Evolutionary conservation across 2,797 vertebrate species (phyloP), one percentile per base, ranked within the genome.

Genomic region (Enteromius argenteus): DNA sequence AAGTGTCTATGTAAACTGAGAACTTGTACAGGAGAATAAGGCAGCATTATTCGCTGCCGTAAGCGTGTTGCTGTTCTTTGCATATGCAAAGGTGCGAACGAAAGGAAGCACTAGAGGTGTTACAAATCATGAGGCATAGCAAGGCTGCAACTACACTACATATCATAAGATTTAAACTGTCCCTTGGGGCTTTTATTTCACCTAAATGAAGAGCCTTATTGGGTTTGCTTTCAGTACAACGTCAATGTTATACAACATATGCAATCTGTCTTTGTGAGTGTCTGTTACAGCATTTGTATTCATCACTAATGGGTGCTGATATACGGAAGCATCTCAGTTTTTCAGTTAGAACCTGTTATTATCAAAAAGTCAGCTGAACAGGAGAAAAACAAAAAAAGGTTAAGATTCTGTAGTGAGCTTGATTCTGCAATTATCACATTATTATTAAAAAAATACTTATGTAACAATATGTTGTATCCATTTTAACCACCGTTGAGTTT

Each of bases 71-170:
- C 30, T 0, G n/a, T 64, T 10, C 3, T 84, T 62, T 78, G 83
- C 53, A 84, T 75, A 51, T 80, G 51, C 56, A 81, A 66, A 79
- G n/a, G 67, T 78, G 60, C 6, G 23, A 71, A 51, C 15, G 14
- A 81, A 68, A 27, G 15, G 68, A 39, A 66, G 19, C 74, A 66
- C 5, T 77, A n/a, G 35, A 73, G 37, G 71, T 82, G 75, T 66
- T 56, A 46, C 60, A 51, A 86, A 79, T 56, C 19, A 51, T 71
- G 68, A 39, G 67, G 66, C 58, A 66, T 44, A 4, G 80, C n/a
- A 42, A 17, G 51, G 4, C 44, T 66, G 56, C 35, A 49, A 37
- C 44, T 66, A 67, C 53, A 66, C 35, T 17, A 46, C 21, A 74
- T 44, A n/a, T 60, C 35, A 56, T 37, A 81, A 23, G 21, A 81